phyloP scores from a whole-genome alignment of 2,888 invertebrate genomes.

The Phyto melanocephala region DNA sequence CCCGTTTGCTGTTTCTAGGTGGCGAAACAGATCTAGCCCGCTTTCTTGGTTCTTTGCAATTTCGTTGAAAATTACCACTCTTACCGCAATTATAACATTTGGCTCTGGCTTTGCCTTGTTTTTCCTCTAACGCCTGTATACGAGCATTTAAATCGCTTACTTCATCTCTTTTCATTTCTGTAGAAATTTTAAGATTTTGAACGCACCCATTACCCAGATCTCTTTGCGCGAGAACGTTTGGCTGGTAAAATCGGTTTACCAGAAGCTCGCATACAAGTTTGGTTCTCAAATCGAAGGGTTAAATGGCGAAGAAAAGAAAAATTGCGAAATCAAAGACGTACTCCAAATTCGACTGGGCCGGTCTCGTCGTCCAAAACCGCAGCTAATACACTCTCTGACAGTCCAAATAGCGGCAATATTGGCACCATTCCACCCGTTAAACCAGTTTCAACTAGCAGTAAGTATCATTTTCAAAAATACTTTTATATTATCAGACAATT shows the following conservation, averaged over 20 bases:
- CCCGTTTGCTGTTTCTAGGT: too few species aligned
- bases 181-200: too few species aligned
- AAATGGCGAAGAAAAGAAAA: slow-evolving; percentile 99
- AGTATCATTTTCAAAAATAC: slow-evolving; percentile 58
- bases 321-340: slow-evolving; percentile 91
- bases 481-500: background rate
- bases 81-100: too few species aligned
- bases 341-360: slow-evolving; percentile 57
- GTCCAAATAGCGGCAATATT: slow-evolving; percentile 72
- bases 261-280: slow-evolving; percentile 95
- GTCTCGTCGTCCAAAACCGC: slow-evolving; percentile 66
- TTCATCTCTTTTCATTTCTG: too few species aligned
- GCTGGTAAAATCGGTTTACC: slow-evolving; percentile 95
- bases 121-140: too few species aligned
- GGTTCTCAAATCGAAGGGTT: slow-evolving; percentile 94
- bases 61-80: too few species aligned
- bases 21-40: too few species aligned
- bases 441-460: slow-evolving; percentile 66
- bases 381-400: slow-evolving; percentile 68
- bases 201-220: slow-evolving; percentile 96
- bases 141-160: too few species aligned
- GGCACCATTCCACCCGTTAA: slow-evolving; percentile 57
- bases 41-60: too few species aligned
- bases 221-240: slow-evolving; percentile 93
- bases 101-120: too few species aligned